A percentile compares a stretch with the other conserved stretches of the same genome.
phyloP scores from a whole-genome alignment of 1,140 invertebrate species.

The Dolichoris vasculosae region DNA sequence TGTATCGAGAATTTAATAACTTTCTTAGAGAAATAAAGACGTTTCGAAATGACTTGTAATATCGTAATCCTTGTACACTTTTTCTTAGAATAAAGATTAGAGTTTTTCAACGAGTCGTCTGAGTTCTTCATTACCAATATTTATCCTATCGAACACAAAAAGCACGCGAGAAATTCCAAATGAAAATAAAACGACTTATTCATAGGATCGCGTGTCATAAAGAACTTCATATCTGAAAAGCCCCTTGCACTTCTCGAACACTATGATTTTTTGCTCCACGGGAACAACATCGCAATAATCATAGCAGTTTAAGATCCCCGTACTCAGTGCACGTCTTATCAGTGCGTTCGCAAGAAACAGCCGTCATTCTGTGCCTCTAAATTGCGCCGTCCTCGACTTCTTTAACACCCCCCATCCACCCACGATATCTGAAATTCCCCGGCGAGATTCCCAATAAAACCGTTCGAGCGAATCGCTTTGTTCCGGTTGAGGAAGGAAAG shows the following conservation, averaged over 20 bases:
- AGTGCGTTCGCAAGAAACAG: conserved; percentile 27
- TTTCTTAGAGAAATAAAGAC: background rate
- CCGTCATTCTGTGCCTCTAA: background rate
- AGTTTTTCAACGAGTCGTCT: background rate
- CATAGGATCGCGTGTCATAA: background rate
- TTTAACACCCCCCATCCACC: background rate
- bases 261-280: background rate
- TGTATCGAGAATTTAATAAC: background rate
- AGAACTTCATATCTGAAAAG: background rate
- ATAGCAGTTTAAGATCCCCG: conserved; percentile 7
- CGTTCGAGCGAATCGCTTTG: conserved; percentile 35
- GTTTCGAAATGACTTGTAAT: background rate
- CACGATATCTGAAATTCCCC: conserved; percentile 7
- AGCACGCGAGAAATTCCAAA: background rate
- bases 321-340: conserved; percentile 10
- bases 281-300: conserved; percentile 26
- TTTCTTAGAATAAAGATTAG: background rate
- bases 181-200: background rate
- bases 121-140: background rate
- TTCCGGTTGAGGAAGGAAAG: conserved; percentile 17
- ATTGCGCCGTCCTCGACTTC: conserved; percentile 9
- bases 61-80: background rate
- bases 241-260: background rate
- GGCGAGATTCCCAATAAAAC: conserved; percentile 30
- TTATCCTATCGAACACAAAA: background rate